A percentile compares a stretch with the other conserved stretches of the same genome.
Conservation (phyloP, 1,140 invertebrate species). For the Cherax quadricarinatus region DNA sequence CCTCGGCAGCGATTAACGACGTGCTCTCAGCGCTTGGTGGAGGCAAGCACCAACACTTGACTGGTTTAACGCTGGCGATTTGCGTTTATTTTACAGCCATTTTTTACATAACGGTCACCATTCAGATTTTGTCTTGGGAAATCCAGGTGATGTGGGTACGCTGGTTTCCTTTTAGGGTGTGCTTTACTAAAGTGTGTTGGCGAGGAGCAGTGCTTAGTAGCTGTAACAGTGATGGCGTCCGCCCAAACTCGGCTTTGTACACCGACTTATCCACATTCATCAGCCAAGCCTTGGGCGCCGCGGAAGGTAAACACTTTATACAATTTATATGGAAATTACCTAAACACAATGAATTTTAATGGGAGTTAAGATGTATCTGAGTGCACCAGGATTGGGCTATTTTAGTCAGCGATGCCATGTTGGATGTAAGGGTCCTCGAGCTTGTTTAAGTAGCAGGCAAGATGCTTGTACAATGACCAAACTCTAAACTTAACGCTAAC, state of each 20-base stretch:
- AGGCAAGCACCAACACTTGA: neutral
- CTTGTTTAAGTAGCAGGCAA: too few relatives aligned
- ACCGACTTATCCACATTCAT: neutral
- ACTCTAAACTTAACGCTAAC: too few relatives aligned
- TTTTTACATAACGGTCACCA: neutral
- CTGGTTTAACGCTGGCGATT: neutral
- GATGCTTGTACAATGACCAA: too few relatives aligned
- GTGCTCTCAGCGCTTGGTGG: neutral
- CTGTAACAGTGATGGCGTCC: too few relatives aligned
- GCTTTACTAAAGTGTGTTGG: too few relatives aligned
- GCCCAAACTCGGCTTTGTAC: too few relatives aligned
- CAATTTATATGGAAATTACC: conserved; percentile 48
- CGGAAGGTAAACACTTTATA: conserved; percentile 4
- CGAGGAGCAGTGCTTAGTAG: too few relatives aligned
- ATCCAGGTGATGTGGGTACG: neutral
- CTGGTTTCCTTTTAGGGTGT: neutral
- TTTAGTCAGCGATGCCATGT: neutral
- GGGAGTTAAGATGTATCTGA: conserved; percentile 16
- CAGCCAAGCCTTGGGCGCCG: neutral
- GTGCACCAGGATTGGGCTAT: conserved; percentile 7
- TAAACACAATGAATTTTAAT: conserved; percentile 47
- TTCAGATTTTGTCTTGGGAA: neutral
- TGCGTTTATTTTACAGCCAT: neutral
- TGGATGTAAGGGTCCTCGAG: neutral
- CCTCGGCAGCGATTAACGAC: neutral